Evolutionary conservation across 2,113 vertebrate species (phyloP).

Genomic region (Prunella fulvescens): DNA sequence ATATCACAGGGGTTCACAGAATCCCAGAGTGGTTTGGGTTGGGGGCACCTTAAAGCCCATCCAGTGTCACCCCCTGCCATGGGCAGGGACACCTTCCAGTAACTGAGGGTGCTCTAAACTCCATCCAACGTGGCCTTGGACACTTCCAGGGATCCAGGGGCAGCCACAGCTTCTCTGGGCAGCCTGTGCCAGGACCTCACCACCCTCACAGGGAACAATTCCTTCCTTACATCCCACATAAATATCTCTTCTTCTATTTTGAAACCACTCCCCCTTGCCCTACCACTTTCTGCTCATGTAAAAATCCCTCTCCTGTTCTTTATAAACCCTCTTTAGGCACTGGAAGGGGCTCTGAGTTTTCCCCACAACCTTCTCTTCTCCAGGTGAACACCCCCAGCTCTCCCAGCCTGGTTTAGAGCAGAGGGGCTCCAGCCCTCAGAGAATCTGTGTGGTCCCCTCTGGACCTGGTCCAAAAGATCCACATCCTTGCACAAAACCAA

Average conservation of each 20-base stretch:
- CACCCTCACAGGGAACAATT: background rate
- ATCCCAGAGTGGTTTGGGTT: background rate
- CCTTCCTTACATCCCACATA: background rate
- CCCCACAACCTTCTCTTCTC: background rate
- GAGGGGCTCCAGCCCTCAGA: fast-evolving
- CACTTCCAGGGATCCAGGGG: background rate
- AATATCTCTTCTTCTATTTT: background rate
- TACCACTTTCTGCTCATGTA: fast-evolving
- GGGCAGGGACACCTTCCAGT: background rate
- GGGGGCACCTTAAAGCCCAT: background rate
- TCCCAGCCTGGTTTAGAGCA: background rate
- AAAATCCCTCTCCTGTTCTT: background rate
- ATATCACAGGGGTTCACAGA: background rate
- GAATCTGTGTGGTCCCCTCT: background rate
- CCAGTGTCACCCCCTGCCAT: background rate
- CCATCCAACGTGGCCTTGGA: fast-evolving
- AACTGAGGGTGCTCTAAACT: fast-evolving
- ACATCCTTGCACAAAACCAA: background rate
- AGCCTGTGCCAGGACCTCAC: background rate
- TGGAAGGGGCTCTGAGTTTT: background rate
- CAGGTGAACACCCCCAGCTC: background rate
- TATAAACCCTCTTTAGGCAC: background rate
- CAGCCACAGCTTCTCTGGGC: background rate
- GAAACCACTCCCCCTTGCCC: background rate
- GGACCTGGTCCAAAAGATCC: background rate